These are phyloP conservation scores for Beris chalybata DNA, from an alignment of 2,888 invertebrate species.

Conservation along the genomic window DNA sequence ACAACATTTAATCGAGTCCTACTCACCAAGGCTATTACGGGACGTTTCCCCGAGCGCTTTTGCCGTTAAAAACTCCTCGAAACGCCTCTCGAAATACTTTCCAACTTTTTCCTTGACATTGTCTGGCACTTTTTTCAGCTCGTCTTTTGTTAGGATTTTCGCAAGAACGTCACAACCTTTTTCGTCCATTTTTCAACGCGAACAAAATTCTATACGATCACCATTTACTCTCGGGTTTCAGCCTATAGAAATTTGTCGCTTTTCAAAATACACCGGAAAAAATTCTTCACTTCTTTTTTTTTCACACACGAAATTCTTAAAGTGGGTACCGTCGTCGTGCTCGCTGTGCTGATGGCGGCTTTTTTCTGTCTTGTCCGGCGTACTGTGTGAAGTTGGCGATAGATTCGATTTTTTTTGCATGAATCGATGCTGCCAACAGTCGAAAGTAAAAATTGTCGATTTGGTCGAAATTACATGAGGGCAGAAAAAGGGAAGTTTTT, in stretches of 20 bases:
- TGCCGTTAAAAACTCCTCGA: constrained; percentile 72
- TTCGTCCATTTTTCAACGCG: constrained; percentile 49
- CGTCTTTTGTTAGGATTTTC: constrained; percentile 59
- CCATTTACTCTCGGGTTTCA: not conserved
- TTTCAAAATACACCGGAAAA: constrained; percentile 6
- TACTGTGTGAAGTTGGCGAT: constrained; percentile 33
- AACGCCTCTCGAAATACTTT: constrained; percentile 62
- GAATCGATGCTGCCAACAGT: too few relatives aligned
- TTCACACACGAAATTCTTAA: not conserved
- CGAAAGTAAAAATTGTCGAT: not conserved
- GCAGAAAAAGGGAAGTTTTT: too few relatives aligned
- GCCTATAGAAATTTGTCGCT: not conserved
- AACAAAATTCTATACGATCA: not conserved
- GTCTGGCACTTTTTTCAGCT: constrained; percentile 61
- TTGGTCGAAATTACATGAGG: not conserved
- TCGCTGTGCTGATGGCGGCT: constrained; percentile 16
- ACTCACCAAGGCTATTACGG: constrained; percentile 47
- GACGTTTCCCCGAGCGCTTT: constrained; percentile 69
- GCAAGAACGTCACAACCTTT: constrained; percentile 52
- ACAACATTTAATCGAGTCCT: too few relatives aligned
- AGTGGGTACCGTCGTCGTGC: too few relatives aligned
- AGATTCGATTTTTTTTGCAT: not conserved
- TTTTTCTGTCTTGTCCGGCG: constrained; percentile 15
- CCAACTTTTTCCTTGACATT: constrained; percentile 66
- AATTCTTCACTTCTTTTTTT: not conserved